These are phyloP conservation scores for Meriones unguiculatus DNA, from an alignment of 2,113 vertebrate species.

Conservation along the genomic window DNA sequence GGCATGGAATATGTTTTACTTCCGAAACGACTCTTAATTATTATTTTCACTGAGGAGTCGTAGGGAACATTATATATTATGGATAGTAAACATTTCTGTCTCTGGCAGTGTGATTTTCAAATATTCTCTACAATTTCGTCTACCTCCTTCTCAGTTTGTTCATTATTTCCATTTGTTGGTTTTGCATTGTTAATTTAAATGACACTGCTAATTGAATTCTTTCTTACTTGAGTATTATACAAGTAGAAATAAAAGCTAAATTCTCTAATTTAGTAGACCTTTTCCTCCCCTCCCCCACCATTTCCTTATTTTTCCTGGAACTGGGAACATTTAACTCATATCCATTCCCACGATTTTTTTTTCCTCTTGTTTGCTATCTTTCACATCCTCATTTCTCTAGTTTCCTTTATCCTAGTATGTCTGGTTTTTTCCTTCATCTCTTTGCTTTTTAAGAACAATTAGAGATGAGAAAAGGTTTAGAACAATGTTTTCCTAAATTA, in stretches of 20 bases:
- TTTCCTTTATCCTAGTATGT: not conserved
- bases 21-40: not conserved
- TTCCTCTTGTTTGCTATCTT: not conserved
- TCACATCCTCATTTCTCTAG: constrained; percentile 16
- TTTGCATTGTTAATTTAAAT: constrained; percentile 23
- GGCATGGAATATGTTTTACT: not conserved
- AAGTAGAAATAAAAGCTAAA: constrained; percentile 51
- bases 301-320: constrained; percentile 43
- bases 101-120: not conserved
- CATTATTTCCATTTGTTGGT: not conserved
- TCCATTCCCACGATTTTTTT: not conserved
- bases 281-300: not conserved
- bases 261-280: not conserved
- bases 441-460: not conserved
- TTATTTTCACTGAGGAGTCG: not conserved
- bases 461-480: constrained; percentile 11
- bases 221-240: not conserved
- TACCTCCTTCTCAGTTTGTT: not conserved
- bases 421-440: not conserved
- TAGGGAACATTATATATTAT: not conserved
- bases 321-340: constrained; percentile 47
- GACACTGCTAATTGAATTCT: not conserved
- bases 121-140: not conserved
- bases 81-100: not conserved
- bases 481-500: not conserved